Evolutionary conservation across 2,797 vertebrate species (phyloP), one percentile per base, ranked within the genome.

Genomic region (Garrulus glandarius): DNA sequence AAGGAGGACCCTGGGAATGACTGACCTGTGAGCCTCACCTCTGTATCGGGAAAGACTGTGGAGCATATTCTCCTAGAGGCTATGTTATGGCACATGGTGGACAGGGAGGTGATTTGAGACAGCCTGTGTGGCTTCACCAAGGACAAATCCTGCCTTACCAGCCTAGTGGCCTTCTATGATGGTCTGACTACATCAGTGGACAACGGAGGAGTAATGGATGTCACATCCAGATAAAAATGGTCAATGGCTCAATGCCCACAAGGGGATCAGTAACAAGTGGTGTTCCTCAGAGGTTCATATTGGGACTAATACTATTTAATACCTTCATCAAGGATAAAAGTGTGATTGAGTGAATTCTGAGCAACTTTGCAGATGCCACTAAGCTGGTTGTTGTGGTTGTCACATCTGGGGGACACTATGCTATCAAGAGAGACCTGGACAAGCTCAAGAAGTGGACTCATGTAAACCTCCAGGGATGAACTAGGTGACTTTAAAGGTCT

Each of bases 11-110:
- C 6, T 41, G 16, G 44, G 53, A 78, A 79, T 52, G 10, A 65
- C 8, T 0, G 0, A 18, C 8, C 6, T 36, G 32, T 47, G 41
- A 72, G 5, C 15, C 32, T 84, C 19, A 30, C 8, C 14, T 55
- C 23, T 53, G 18, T 44, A 9, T 29, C 32, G 30, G 12, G 17
- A 41, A 49, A 43, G 20, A 15, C 10, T 47, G 30, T 15, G 14
- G 17, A 44, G 24, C 22, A 32, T 50, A 44, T 53, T 44, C 13
- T 77, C 21, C n/a, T 15, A 20, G 46, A 14, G 47, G 21, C 7
- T 52, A 14, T 44, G 7, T 18, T 65, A 23, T 18, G 29, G 16
- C 43, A 52, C 3, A 2, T 22, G 26, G 24, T 55, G 15, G 23
- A 36, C 41, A 69, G 19, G 13, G 15, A 41, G 5, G 19, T 59